Percentiles rank a stretch among this genome's conserved stretches.
These are phyloP conservation scores for Peromyscus californicus DNA, from an alignment of 2,113 vertebrate species.

Conservation along the genomic window DNA sequence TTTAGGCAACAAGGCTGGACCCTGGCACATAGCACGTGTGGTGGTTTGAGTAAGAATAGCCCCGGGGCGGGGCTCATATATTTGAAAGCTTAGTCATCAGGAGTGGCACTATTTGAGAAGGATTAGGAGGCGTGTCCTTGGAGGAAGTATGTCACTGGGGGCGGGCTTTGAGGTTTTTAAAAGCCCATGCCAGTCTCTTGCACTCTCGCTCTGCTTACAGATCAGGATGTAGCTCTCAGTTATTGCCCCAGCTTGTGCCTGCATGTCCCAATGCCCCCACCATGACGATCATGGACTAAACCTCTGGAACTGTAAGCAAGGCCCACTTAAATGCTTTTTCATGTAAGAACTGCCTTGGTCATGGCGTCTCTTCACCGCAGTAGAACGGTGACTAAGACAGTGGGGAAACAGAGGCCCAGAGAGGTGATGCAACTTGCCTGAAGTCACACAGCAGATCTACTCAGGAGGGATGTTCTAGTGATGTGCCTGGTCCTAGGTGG, in stretches of 20 bases:
- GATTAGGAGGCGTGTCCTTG: not conserved
- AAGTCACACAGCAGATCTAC: not conserved
- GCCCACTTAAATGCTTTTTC: not conserved
- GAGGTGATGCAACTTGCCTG: not conserved
- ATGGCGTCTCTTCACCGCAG: not conserved
- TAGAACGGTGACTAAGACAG: not conserved
- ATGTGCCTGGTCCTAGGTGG: fast-evolving
- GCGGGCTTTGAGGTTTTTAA: not conserved
- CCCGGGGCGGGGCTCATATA: too few species aligned
- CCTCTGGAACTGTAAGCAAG: not conserved
- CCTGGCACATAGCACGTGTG: not conserved
- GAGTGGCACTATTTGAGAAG: not conserved
- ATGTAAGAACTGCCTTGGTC: not conserved
- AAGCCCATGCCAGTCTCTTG: not conserved
- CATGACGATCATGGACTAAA: not conserved
- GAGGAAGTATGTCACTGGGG: not conserved
- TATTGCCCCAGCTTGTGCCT: fast-evolving
- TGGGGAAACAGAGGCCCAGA: not conserved
- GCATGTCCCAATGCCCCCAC: not conserved
- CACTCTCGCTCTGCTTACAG: not conserved
- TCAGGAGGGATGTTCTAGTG: not conserved
- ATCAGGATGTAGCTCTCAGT: not conserved
- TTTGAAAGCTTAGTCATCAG: not conserved
- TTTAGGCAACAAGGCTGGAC: not conserved
- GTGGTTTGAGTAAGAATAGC: not conserved